phyloP scores from a whole-genome alignment of 1,140 invertebrate genomes.

The Xylocopa sonorina region DNA sequence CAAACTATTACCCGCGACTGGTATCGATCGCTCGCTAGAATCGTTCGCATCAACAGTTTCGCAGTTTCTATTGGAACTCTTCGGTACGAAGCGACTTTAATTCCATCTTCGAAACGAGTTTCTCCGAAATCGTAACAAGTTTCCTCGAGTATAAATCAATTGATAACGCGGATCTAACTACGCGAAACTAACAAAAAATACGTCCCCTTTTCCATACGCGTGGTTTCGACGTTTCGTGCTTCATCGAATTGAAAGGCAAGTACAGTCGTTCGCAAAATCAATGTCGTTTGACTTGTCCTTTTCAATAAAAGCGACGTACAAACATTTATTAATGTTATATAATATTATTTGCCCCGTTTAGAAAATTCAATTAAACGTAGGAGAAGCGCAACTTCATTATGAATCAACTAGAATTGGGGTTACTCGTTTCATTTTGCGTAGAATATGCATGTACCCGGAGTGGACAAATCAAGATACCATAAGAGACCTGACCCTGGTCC shows the following conservation, averaged over 20 bases:
- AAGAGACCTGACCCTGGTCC: conserved; percentile 5
- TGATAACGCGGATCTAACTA: conserved; percentile 7
- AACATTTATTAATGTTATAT: too few species aligned
- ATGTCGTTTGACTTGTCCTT: too few species aligned
- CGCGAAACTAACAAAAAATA: neutral
- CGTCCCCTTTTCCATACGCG: neutral
- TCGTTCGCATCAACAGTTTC: neutral
- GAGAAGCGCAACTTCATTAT: neutral
- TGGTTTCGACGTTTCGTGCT: neutral
- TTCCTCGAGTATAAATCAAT: neutral
- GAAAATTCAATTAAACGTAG: neutral
- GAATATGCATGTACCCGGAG: neutral
- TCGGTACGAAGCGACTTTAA: neutral
- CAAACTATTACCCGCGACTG: neutral
- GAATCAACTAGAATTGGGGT: neutral
- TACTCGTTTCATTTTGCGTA: neutral
- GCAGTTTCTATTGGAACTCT: neutral
- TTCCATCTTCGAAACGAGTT: conserved; percentile 17
- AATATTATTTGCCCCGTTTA: neutral
- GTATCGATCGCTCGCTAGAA: neutral
- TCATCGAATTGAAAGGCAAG: too few species aligned
- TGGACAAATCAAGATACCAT: conserved; percentile 7
- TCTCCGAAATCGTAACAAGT: neutral
- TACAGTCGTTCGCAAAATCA: too few species aligned
- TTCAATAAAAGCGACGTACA: too few species aligned